phyloP scores from a whole-genome alignment of 2,888 invertebrate genomes.

The Eupithecia pulchellata region DNA sequence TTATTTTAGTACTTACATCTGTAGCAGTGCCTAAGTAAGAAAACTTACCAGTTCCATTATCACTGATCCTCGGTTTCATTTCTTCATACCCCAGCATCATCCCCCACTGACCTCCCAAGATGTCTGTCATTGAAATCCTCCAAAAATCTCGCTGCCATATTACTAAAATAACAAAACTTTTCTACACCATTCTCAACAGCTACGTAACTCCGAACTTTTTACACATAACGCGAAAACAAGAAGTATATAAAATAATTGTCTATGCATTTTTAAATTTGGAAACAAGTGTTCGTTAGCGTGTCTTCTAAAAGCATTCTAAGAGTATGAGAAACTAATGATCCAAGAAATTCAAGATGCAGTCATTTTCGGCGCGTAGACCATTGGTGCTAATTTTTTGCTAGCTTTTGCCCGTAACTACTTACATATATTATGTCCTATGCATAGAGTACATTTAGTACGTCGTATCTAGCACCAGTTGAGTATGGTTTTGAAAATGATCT shows the following conservation, averaged over 20 bases:
- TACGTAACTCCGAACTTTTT: constrained; percentile 28
- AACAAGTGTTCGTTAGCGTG: constrained; percentile 50
- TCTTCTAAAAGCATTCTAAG: constrained; percentile 46
- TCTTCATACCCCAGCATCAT: constrained; percentile 64
- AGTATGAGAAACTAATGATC: background rate
- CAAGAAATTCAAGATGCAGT: background rate
- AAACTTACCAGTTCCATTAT: constrained; percentile 56
- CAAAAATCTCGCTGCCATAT: constrained; percentile 54
- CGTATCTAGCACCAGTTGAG: too few relatives aligned
- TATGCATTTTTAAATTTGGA: constrained; percentile 45
- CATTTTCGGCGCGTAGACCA: background rate
- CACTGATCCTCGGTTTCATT: constrained; percentile 60
- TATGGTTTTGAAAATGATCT: too few relatives aligned
- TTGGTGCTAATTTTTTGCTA: background rate
- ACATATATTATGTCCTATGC: too few relatives aligned
- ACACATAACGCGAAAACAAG: constrained; percentile 28
- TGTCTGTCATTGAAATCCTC: constrained; percentile 69
- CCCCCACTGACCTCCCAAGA: constrained; percentile 64
- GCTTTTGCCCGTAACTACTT: background rate
- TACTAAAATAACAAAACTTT: constrained; percentile 54
- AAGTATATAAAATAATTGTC: constrained; percentile 41
- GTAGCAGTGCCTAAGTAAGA: background rate
- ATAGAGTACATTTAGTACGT: too few relatives aligned
- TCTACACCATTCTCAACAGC: constrained; percentile 55
- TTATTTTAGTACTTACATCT: too few relatives aligned